Conservation (phyloP, 2,113 vertebrate genomes). For the Petromus typicus region DNA sequence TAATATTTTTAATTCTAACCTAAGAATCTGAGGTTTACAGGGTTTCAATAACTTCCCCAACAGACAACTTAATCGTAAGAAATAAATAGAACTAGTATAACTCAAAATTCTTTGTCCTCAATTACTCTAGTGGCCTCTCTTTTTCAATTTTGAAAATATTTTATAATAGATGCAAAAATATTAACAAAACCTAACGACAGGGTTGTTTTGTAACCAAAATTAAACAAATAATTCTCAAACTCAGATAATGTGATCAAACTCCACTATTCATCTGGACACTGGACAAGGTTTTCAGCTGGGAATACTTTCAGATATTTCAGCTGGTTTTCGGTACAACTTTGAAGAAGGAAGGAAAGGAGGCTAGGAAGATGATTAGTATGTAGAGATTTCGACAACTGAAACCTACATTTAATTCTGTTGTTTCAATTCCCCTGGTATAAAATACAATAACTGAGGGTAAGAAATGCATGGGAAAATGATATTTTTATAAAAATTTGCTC, state of each 20-base stretch:
- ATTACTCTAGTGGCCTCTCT: not conserved
- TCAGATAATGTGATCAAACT: not conserved
- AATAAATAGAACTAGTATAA: not conserved
- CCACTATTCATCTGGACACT: not conserved
- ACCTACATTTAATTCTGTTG: not conserved
- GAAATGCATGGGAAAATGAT: not conserved
- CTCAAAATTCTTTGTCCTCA: not conserved
- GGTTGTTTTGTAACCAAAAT: not conserved
- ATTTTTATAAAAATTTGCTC: not conserved
- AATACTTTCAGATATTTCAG: not conserved
- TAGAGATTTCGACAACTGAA: not conserved
- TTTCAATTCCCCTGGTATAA: not conserved
- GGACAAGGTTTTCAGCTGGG: not conserved
- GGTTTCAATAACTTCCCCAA: not conserved
- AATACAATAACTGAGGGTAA: not conserved
- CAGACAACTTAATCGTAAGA: not conserved
- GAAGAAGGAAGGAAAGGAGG: not conserved
- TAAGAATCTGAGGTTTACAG: not conserved
- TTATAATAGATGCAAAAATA: not conserved
- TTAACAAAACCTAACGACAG: not conserved
- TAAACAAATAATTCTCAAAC: constrained; percentile 43
- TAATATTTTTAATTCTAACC: not conserved
- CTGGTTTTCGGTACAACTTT: not conserved
- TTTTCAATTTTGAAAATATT: not conserved
- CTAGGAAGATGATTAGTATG: not conserved